Evolutionary conservation across 2,888 invertebrate genomes (phyloP).

Genomic region (Macroteleia sp.): DNA sequence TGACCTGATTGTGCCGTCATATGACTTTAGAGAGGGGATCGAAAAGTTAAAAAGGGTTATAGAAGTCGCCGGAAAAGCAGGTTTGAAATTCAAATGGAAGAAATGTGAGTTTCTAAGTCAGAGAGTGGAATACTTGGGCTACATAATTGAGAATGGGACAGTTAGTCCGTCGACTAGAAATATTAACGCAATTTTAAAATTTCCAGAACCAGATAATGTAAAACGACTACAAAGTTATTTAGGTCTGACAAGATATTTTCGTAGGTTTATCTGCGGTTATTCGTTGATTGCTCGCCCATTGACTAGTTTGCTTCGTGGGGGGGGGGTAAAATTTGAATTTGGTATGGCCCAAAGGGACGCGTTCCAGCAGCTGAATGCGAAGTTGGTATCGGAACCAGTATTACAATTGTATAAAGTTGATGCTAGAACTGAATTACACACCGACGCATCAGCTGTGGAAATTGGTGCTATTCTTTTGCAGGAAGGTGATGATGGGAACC

Average conservation of each 20-base stretch:
- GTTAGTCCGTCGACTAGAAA: neutral
- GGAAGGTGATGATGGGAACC: neutral
- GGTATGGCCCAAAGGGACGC: neutral
- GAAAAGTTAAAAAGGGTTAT: too few relatives aligned
- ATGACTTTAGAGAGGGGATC: neutral
- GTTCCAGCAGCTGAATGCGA: neutral
- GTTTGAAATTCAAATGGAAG: neutral
- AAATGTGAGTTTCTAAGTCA: neutral
- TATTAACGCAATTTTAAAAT: neutral
- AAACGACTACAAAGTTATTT: neutral
- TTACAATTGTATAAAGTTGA: neutral
- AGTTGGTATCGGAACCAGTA: neutral
- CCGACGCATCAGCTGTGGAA: neutral
- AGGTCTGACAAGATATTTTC: neutral
- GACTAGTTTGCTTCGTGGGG: neutral
- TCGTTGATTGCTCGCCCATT: neutral
- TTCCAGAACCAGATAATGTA: neutral
- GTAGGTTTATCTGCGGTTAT: neutral
- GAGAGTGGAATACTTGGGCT: slow-evolving; percentile 5
- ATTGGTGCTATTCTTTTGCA: neutral
- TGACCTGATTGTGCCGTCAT: neutral
- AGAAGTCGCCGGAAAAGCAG: neutral
- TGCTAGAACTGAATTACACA: neutral
- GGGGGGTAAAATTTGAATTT: neutral
- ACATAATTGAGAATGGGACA: neutral